Conservation (phyloP, 2,888 invertebrate species). For the Synergus umbraculus region DNA sequence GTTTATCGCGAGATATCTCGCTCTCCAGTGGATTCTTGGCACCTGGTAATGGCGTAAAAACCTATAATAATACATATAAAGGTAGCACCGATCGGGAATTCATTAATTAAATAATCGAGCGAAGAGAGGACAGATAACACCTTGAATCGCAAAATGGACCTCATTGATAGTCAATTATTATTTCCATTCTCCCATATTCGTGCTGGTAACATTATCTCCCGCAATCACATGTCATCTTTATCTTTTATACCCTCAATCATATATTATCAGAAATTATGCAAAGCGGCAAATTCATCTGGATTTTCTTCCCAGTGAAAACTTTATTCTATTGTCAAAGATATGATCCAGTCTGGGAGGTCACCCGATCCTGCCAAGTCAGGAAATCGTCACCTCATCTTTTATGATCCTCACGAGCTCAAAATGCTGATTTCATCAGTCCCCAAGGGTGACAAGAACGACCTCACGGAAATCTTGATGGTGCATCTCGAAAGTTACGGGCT, state of each 20-base stretch:
- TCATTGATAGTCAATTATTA: background rate
- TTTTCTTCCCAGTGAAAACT: conserved; percentile 8
- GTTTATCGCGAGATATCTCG: conserved; percentile 60
- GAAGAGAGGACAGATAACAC: conserved; percentile 24
- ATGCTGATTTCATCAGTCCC: conserved; percentile 58
- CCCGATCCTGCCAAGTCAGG: conserved; percentile 50
- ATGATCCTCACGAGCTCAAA: conserved; percentile 51
- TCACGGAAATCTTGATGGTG: conserved; percentile 55
- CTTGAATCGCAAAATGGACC: background rate
- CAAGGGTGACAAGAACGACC: conserved; percentile 59
- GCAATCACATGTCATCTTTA: background rate
- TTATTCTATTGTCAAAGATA: conserved; percentile 15
- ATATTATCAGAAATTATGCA: background rate
- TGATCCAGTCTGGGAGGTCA: conserved; percentile 21
- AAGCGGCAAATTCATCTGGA: background rate
- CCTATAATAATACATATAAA: conserved; percentile 67
- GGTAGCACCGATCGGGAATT: conserved; percentile 63
- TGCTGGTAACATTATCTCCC: background rate
- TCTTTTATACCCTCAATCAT: background rate
- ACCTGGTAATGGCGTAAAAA: conserved; percentile 61
- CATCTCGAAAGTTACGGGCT: conserved; percentile 53
- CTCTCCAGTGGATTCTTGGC: conserved; percentile 54
- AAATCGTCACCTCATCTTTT: conserved; percentile 57
- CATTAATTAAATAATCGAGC: conserved; percentile 70
- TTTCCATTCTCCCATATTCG: background rate